Evolutionary conservation across 2,113 vertebrate genomes (phyloP).

Genomic region (Mustela lutreola): DNA sequence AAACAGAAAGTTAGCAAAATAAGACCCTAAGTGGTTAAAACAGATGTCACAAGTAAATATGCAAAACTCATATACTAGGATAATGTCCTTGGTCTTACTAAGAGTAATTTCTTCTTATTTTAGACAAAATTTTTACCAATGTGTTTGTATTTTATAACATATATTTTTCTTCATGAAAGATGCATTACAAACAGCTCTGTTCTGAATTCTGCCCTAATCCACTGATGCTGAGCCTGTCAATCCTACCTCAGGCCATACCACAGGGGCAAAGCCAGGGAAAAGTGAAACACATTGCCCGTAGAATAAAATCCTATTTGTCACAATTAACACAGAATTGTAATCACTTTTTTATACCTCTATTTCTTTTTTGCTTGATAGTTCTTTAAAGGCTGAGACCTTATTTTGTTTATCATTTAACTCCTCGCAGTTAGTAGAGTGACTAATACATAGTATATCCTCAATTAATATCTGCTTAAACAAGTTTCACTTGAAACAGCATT

Average conservation of each 20-base stretch:
- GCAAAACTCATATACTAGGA: neutral
- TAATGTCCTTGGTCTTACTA: neutral
- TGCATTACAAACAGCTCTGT: neutral
- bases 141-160: neutral
- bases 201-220: neutral
- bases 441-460: neutral
- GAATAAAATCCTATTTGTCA: neutral
- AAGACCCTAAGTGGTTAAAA: neutral
- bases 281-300: neutral
- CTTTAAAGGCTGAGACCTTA: neutral
- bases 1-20: conserved; percentile 29
- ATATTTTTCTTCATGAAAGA: neutral
- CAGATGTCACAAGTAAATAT: neutral
- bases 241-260: neutral
- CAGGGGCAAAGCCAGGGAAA: neutral
- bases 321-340: neutral
- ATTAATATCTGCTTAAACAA: neutral
- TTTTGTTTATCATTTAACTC: neutral
- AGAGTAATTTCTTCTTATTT: neutral
- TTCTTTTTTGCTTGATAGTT: neutral
- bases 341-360: neutral
- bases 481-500: neutral
- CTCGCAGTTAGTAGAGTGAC: neutral
- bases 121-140: neutral
- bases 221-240: neutral